Conservation (phyloP, 2,888 invertebrate genomes). For the Lathronympha strigana region DNA sequence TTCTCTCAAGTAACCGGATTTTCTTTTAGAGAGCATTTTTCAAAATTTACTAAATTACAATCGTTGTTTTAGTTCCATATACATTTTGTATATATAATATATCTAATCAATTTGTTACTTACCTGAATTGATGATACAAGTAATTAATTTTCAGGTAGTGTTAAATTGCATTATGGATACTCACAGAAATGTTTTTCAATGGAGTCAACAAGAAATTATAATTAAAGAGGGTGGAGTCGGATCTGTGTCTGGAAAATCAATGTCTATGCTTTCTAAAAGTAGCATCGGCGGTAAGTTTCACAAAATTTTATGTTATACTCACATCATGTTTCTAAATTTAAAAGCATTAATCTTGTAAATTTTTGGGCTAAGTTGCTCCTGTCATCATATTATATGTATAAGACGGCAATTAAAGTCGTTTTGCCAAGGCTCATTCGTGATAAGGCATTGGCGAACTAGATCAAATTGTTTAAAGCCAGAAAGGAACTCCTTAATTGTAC, state of each 20-base stretch:
- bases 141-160: conserved; percentile 69
- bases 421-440: no score
- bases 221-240: conserved; percentile 54
- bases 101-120: no score
- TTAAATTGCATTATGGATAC: conserved; percentile 88
- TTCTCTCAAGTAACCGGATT: conserved; percentile 82
- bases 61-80: not conserved
- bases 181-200: conserved; percentile 89
- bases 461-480: no score
- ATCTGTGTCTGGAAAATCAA: conserved; percentile 45
- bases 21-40: not conserved
- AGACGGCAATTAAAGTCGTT: no score
- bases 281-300: conserved; percentile 53
- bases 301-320: not conserved
- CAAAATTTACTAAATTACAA: not conserved
- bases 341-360: not conserved
- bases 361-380: no score
- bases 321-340: not conserved
- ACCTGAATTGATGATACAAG: no score
- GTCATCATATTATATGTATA: no score
- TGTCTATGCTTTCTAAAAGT: conserved; percentile 50
- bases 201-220: conserved; percentile 89
- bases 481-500: no score
- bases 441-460: no score
- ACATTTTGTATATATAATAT: not conserved